A percentile compares a stretch with the other conserved stretches of the same genome.
Evolutionary conservation across 2,888 invertebrate genomes (phyloP).

Genomic region (Andrena flavipes): DNA sequence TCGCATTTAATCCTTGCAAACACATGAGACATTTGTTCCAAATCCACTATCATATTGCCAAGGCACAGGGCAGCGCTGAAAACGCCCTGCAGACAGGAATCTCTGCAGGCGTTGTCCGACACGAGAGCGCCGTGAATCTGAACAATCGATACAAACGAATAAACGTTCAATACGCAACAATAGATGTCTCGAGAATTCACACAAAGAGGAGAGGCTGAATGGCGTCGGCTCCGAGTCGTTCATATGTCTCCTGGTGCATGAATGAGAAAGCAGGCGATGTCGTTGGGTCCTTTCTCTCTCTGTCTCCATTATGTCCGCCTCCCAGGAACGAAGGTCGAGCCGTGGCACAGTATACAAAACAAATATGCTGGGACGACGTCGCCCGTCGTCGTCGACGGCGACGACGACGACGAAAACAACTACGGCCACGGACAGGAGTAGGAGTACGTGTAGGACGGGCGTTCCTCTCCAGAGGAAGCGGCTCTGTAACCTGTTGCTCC

Average conservation of each 20-base stretch:
- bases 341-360: conserved; percentile 47
- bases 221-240: conserved; percentile 10
- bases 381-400: conserved; percentile 15
- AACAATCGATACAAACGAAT: neutral
- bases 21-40: no score
- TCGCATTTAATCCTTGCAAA: no score
- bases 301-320: conserved; percentile 46
- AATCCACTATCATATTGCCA: no score
- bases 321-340: conserved; percentile 37
- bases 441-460: conserved; percentile 23
- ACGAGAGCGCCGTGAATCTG: neutral
- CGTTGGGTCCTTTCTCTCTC: conserved; percentile 18
- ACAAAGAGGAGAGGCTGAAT: neutral
- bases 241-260: conserved; percentile 7
- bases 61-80: no score
- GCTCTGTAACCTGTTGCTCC: conserved; percentile 79
- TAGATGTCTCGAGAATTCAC: neutral
- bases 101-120: neutral
- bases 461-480: conserved; percentile 43
- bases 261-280: conserved; percentile 40
- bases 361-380: conserved; percentile 44
- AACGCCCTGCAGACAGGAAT: neutral
- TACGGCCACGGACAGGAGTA: conserved; percentile 4
- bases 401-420: conserved; percentile 43
- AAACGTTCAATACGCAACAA: neutral